Evolutionary conservation across 2,113 vertebrate genomes (phyloP).

Genomic region (Mirounga angustirostris): DNA sequence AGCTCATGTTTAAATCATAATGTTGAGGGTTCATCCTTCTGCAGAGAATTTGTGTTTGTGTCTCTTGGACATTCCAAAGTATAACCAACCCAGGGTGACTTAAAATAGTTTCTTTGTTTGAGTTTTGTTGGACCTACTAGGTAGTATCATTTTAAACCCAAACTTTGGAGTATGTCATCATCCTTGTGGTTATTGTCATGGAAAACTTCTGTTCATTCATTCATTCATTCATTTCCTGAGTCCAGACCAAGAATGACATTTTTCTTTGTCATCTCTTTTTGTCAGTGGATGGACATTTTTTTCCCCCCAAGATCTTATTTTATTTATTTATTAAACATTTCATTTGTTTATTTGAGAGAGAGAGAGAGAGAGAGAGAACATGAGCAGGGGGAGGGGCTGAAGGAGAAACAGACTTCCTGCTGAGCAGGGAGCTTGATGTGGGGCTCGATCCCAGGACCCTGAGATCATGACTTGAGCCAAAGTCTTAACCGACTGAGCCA

Average conservation of each 20-base stretch:
- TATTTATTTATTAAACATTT: no score
- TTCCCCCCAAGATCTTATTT: no score
- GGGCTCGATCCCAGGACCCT: no score
- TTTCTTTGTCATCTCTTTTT: conserved; percentile 3
- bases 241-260: neutral
- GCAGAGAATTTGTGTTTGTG: neutral
- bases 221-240: neutral
- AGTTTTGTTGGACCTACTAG: neutral
- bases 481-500: no score
- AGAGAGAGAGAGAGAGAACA: no score
- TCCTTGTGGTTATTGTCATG: neutral
- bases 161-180: neutral
- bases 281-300: neutral
- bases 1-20: neutral
- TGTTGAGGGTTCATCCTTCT: neutral
- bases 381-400: no score
- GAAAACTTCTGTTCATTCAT: neutral
- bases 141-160: neutral
- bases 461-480: no score
- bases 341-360: no score
- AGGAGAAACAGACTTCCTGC: no score
- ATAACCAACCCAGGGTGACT: neutral
- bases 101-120: neutral
- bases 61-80: neutral
- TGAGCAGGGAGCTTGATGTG: no score